These are phyloP conservation scores for Tor tambroides DNA, from an alignment of 2,113 vertebrate genomes.

Conservation along the genomic window DNA sequence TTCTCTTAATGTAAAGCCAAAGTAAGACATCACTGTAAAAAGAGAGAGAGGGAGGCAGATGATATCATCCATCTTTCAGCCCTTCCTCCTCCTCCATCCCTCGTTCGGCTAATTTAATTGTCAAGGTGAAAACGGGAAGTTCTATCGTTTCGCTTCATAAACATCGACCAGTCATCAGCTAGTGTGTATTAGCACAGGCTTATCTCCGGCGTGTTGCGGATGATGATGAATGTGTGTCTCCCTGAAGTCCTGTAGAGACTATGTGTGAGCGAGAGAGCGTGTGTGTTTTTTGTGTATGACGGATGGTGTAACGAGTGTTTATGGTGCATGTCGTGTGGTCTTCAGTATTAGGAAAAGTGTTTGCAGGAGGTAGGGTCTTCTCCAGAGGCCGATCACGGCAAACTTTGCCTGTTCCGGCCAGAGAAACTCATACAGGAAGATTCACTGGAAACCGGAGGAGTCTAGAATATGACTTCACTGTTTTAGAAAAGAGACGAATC, in stretches of 20 bases:
- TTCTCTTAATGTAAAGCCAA: constrained; percentile 68
- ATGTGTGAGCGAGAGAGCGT: constrained; percentile 18
- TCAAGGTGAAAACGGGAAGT: constrained; percentile 62
- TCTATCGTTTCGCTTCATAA: constrained; percentile 67
- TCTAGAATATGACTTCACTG: constrained; percentile 2
- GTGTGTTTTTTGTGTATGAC: constrained; percentile 49
- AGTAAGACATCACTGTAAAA: constrained; percentile 70
- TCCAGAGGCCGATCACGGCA: constrained; percentile 32
- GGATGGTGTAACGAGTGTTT: constrained; percentile 59
- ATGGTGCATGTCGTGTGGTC: constrained; percentile 61
- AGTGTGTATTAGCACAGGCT: constrained; percentile 29
- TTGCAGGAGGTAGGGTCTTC: constrained; percentile 42
- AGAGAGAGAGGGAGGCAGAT: constrained; percentile 55
- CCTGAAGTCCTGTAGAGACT: constrained; percentile 24
- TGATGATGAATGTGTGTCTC: constrained; percentile 30
- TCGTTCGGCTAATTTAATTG: constrained; percentile 65
- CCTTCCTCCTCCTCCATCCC: constrained; percentile 39
- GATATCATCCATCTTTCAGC: constrained; percentile 71
- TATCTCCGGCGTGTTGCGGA: constrained; percentile 29
- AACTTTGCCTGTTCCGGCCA: constrained; percentile 6
- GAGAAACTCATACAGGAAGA: constrained; percentile 1
- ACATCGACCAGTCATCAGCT: constrained; percentile 67
- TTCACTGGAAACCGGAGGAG: constrained; percentile 19
- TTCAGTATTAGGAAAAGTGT: constrained; percentile 38
- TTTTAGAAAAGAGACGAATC: not conserved